phyloP scores from a whole-genome alignment of 2,113 vertebrate genomes.

The Saguinus midas region DNA sequence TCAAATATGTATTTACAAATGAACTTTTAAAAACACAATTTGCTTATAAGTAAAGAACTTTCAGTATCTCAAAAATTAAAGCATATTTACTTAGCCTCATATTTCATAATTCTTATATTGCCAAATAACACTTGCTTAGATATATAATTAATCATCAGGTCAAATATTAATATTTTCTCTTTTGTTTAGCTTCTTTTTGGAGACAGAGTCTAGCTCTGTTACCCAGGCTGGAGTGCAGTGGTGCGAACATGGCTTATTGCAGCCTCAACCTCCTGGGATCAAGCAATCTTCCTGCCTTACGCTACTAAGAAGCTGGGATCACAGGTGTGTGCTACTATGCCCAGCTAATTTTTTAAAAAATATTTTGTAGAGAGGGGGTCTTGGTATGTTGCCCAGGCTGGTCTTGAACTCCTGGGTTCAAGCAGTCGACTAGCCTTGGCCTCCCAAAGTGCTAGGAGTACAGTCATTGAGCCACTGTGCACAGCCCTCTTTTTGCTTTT shows the following conservation, averaged over 20 bases:
- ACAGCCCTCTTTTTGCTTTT: background rate
- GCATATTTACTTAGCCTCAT: background rate
- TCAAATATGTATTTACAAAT: background rate
- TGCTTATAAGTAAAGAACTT: background rate
- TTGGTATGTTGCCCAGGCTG: no score
- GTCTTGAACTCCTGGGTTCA: no score
- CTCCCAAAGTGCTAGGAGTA: no score
- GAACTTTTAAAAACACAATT: background rate
- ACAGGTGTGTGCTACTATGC: background rate
- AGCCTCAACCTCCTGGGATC: background rate
- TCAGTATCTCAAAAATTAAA: background rate
- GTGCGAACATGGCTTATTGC: background rate
- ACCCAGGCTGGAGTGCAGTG: background rate
- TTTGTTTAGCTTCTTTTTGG: background rate
- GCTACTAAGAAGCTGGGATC: background rate
- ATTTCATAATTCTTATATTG: background rate
- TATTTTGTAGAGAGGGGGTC: no score
- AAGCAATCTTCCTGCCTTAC: background rate
- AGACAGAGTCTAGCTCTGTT: background rate
- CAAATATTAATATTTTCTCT: background rate
- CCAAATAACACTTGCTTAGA: background rate
- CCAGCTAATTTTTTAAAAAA: no score
- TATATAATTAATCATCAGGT: background rate
- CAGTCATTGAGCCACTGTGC: no score
- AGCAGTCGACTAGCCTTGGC: no score